Conservation (phyloP, 2,113 vertebrate genomes). For the Hiodon tergisus region DNA sequence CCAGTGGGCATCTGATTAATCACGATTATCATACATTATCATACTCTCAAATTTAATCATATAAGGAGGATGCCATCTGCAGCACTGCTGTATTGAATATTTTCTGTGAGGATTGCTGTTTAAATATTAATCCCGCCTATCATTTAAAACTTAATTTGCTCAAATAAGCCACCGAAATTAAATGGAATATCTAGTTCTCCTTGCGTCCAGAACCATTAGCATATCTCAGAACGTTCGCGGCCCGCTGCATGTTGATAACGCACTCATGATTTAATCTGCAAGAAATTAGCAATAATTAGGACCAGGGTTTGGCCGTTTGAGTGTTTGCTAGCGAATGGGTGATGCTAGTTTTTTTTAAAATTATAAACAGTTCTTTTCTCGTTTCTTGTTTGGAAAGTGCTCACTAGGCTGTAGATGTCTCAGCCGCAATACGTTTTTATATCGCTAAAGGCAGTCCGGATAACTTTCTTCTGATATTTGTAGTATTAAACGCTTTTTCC, state of each 20-base stretch:
- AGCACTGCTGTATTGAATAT: conserved; percentile 54
- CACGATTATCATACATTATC: conserved; percentile 95
- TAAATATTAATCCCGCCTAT: conserved; percentile 57
- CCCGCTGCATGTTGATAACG: background rate
- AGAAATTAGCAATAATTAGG: background rate
- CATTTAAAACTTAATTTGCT: conserved; percentile 33
- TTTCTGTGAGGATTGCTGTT: conserved; percentile 41
- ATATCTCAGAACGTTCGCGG: background rate
- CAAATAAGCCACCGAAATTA: conserved; percentile 6
- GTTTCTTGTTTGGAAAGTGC: too few relatives aligned
- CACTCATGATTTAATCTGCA: background rate
- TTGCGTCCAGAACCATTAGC: background rate
- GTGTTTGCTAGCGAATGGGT: too few relatives aligned
- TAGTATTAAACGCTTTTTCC: too few relatives aligned
- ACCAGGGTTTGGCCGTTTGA: background rate
- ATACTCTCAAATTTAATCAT: conserved; percentile 92
- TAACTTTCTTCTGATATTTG: too few relatives aligned
- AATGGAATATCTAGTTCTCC: background rate
- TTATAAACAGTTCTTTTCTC: too few relatives aligned
- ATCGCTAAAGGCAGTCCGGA: too few relatives aligned
- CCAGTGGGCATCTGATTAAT: conserved; percentile 85
- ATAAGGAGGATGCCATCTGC: conserved; percentile 74
- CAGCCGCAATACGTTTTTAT: too few relatives aligned
- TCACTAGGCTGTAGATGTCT: too few relatives aligned
- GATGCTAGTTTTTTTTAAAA: too few relatives aligned